Percentiles rank a stretch among this genome's conserved stretches.
These are phyloP conservation scores for Tinea pellionella DNA, from an alignment of 2,888 invertebrate species.

Conservation along the genomic window DNA sequence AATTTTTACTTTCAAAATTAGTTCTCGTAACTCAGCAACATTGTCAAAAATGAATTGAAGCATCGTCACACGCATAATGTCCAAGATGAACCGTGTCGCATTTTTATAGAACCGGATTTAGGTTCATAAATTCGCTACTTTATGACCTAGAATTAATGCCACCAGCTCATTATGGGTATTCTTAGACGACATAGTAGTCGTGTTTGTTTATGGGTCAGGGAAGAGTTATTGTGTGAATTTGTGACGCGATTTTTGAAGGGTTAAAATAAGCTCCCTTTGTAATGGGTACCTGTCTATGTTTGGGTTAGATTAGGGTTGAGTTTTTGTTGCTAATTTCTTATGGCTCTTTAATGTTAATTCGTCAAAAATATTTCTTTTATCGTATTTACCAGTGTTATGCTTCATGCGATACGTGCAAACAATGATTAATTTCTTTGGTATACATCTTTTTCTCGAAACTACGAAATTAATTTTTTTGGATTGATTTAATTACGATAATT, in stretches of 20 bases:
- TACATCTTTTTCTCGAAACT: too few species aligned
- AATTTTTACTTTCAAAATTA: slow-evolving; percentile 38
- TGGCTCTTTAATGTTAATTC: neutral
- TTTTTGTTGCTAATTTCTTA: slow-evolving; percentile 8
- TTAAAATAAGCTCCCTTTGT: slow-evolving; percentile 12
- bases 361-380: neutral
- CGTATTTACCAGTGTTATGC: neutral
- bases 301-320: slow-evolving; percentile 6
- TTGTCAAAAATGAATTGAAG: slow-evolving; percentile 26
- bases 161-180: slow-evolving; percentile 62
- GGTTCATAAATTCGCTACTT: slow-evolving; percentile 56
- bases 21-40: slow-evolving; percentile 52
- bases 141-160: slow-evolving; percentile 65
- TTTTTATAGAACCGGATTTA: slow-evolving; percentile 55
- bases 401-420: neutral
- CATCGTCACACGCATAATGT: slow-evolving; percentile 31
- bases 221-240: slow-evolving; percentile 58
- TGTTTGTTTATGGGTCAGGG: slow-evolving; percentile 63
- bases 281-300: slow-evolving; percentile 3
- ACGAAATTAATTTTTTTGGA: too few species aligned
- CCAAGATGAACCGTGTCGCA: slow-evolving; percentile 54
- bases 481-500: too few species aligned
- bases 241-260: slow-evolving; percentile 19
- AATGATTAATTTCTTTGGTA: too few species aligned
- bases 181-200: slow-evolving; percentile 36